These are phyloP conservation scores for Hippolais icterina DNA, from an alignment of 2,113 vertebrate species.

Conservation along the genomic window DNA sequence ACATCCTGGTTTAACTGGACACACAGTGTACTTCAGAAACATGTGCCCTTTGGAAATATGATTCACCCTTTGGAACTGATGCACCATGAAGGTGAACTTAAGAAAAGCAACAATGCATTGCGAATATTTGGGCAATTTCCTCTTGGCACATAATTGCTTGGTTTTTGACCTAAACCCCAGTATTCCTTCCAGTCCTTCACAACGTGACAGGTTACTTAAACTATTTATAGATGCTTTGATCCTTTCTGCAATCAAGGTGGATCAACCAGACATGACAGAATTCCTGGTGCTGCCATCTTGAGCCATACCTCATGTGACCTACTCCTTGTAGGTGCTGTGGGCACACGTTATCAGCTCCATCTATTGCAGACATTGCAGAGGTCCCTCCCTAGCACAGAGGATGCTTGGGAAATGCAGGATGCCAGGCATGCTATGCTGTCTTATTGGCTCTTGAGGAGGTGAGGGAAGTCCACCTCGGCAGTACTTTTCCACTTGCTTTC, in stretches of 20 bases:
- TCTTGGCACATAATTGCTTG: constrained; percentile 5
- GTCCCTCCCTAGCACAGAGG: constrained; percentile 28
- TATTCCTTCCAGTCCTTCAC: neutral
- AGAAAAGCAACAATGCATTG: neutral
- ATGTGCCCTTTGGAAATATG: neutral
- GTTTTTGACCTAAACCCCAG: constrained; percentile 18
- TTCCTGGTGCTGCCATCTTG: neutral
- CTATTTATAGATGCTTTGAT: neutral
- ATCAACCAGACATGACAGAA: neutral
- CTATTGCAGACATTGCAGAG: constrained; percentile 11
- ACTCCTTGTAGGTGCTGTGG: neutral
- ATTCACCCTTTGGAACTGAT: neutral
- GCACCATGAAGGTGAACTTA: neutral
- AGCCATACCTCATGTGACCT: neutral
- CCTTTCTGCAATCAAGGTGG: neutral
- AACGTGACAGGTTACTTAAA: neutral
- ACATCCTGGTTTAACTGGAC: neutral
- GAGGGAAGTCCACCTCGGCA: neutral
- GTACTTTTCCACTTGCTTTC: constrained; percentile 57
- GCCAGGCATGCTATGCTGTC: neutral
- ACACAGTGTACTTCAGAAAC: neutral
- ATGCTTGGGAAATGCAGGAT: constrained; percentile 32
- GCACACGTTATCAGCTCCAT: constrained; percentile 36
- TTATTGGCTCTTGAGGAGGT: neutral
- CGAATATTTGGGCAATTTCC: neutral